A percentile compares a stretch with the other conserved stretches of the same genome.
Evolutionary conservation across 2,113 vertebrate genomes (phyloP).

Genomic region (Osmerus mordax): DNA sequence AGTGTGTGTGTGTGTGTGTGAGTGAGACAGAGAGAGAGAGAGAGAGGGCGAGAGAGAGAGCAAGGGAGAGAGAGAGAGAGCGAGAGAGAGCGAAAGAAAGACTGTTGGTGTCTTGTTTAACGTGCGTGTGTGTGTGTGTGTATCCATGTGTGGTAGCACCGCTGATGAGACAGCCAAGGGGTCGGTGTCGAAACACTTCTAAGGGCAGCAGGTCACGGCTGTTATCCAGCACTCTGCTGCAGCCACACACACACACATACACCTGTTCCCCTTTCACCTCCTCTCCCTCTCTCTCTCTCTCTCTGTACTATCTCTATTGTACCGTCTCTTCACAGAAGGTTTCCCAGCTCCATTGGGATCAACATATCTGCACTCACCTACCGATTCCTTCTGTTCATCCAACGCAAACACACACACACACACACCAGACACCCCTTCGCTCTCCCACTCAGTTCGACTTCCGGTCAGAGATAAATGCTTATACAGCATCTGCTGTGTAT

Average conservation of each 20-base stretch:
- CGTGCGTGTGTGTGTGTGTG: slow-evolving; percentile 10
- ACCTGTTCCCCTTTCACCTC: neutral
- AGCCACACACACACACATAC: neutral
- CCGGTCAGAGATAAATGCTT: too few relatives aligned
- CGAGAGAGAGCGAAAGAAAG: neutral
- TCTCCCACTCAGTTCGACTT: too few relatives aligned
- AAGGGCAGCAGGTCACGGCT: slow-evolving; percentile 51
- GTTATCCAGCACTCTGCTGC: slow-evolving; percentile 30
- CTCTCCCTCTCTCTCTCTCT: neutral
- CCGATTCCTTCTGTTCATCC: too few relatives aligned
- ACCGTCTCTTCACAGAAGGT: neutral
- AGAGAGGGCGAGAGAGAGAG: neutral
- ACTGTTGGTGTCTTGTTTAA: neutral
- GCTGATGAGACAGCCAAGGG: slow-evolving; percentile 28
- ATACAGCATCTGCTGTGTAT: too few relatives aligned
- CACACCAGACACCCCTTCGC: too few relatives aligned
- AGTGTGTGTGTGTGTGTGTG: slow-evolving; percentile 18
- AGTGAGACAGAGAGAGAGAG: too few relatives aligned
- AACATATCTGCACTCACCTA: too few relatives aligned
- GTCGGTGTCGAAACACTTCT: slow-evolving; percentile 37
- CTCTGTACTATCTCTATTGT: too few relatives aligned
- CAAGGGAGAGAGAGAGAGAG: slow-evolving; percentile 25
- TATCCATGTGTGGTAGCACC: neutral
- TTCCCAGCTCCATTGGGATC: too few relatives aligned
- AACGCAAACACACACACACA: too few relatives aligned